Conservation (phyloP, 2,888 invertebrate species). For the Pardosa pseudoannulata region DNA sequence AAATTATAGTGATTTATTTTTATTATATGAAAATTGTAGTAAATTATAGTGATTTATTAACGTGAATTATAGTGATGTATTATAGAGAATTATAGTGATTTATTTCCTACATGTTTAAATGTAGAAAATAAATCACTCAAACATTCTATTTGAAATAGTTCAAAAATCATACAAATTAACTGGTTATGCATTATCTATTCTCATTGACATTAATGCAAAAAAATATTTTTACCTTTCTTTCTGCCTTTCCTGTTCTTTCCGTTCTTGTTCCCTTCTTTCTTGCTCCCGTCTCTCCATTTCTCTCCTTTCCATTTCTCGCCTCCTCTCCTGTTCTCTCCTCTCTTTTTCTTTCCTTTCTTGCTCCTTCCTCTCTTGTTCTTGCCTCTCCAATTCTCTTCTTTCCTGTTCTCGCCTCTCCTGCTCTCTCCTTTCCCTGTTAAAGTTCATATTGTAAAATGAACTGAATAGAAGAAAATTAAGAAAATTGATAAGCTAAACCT, state of each 20-base stretch:
- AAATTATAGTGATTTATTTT: no score
- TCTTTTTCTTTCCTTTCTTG: slow-evolving; percentile 51
- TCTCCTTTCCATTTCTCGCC: slow-evolving; percentile 40
- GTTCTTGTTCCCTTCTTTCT: slow-evolving; percentile 38
- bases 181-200: no score
- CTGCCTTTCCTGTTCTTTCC: slow-evolving; percentile 43
- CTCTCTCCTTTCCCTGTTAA: slow-evolving; percentile 35
- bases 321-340: slow-evolving; percentile 42
- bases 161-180: no score
- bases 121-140: no score
- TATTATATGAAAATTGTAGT: no score
- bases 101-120: no score
- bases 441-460: neutral
- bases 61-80: no score
- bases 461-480: neutral
- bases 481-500: neutral
- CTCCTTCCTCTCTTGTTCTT: slow-evolving; percentile 61
- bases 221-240: slow-evolving; percentile 66
- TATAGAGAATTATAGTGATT: no score
- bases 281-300: slow-evolving; percentile 63
- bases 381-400: slow-evolving; percentile 46
- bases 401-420: slow-evolving; percentile 56
- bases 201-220: no score
- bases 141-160: no score
- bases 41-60: no score